A percentile compares a stretch with the other conserved stretches of the same genome.
phyloP scores from a whole-genome alignment of 1,140 invertebrate genomes.

The Megalopta genalis region DNA sequence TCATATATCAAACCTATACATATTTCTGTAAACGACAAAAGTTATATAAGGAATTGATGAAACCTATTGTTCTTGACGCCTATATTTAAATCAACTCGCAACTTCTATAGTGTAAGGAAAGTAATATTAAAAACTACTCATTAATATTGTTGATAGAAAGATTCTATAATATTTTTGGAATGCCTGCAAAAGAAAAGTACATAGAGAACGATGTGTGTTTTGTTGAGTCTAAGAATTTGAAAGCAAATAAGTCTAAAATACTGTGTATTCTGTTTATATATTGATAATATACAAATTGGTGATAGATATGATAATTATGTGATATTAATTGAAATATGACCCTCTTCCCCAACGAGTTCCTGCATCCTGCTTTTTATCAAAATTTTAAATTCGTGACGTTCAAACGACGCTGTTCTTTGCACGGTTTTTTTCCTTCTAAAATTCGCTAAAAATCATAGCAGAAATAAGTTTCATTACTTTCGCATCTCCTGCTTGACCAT shows the following conservation, averaged over 20 bases:
- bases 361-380: constrained; percentile 60
- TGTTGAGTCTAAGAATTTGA: constrained; percentile 53
- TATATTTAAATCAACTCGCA: constrained; percentile 48
- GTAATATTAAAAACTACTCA: constrained; percentile 33
- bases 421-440: constrained; percentile 21
- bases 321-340: constrained; percentile 73
- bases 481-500: constrained; percentile 39
- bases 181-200: constrained; percentile 57
- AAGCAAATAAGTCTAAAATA: constrained; percentile 58
- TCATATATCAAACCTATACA: constrained; percentile 36
- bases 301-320: constrained; percentile 69
- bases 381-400: constrained; percentile 40
- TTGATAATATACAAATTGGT: constrained; percentile 74
- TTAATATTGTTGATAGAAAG: constrained; percentile 32
- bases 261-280: constrained; percentile 73
- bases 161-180: constrained; percentile 56
- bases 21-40: constrained; percentile 64
- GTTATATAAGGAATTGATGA: constrained; percentile 49
- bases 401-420: constrained; percentile 18
- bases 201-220: constrained; percentile 75
- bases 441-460: constrained; percentile 57
- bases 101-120: constrained; percentile 52
- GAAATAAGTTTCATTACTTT: constrained; percentile 57
- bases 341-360: constrained; percentile 66
- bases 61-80: constrained; percentile 50